phyloP scores from a whole-genome alignment of 2,888 invertebrate species.

The Teleiodes luculella region DNA sequence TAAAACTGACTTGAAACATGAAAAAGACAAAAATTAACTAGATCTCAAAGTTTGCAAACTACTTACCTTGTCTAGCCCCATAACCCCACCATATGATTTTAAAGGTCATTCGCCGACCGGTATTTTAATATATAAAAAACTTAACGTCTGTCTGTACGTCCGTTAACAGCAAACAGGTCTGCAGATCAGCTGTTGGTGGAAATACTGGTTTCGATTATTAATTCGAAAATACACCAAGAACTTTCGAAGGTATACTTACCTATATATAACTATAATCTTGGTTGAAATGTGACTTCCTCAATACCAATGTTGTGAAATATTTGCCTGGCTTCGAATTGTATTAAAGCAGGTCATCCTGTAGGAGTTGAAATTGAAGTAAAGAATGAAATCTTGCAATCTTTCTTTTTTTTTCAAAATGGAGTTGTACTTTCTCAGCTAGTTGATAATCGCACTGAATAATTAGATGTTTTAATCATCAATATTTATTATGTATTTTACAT shows the following conservation, averaged over 20 bases:
- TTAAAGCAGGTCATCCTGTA: too few species aligned
- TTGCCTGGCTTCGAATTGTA: too few species aligned
- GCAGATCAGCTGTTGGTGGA: constrained; percentile 20
- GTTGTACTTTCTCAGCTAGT: too few species aligned
- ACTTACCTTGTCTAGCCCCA: constrained; percentile 13
- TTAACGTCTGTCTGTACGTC: constrained; percentile 32
- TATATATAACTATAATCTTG: not conserved
- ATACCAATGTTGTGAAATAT: not conserved
- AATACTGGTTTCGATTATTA: constrained; percentile 16
- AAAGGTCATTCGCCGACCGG: constrained; percentile 39
- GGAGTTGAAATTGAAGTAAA: too few species aligned
- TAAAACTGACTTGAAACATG: too few species aligned
- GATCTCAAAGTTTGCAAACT: not conserved
- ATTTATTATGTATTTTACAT: too few species aligned
- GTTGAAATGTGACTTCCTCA: not conserved
- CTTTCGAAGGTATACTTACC: constrained; percentile 6
- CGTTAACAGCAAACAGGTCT: constrained; percentile 37
- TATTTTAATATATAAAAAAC: constrained; percentile 22
- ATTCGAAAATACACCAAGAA: not conserved
- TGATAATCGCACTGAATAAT: too few species aligned
- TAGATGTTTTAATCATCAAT: too few species aligned
- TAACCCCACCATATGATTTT: constrained; percentile 28
- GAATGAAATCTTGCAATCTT: too few species aligned
- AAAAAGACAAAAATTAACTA: not conserved
- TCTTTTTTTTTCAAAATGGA: too few species aligned